Evolutionary conservation across 2,113 vertebrate genomes (phyloP).

Genomic region (Petroica traversi): DNA sequence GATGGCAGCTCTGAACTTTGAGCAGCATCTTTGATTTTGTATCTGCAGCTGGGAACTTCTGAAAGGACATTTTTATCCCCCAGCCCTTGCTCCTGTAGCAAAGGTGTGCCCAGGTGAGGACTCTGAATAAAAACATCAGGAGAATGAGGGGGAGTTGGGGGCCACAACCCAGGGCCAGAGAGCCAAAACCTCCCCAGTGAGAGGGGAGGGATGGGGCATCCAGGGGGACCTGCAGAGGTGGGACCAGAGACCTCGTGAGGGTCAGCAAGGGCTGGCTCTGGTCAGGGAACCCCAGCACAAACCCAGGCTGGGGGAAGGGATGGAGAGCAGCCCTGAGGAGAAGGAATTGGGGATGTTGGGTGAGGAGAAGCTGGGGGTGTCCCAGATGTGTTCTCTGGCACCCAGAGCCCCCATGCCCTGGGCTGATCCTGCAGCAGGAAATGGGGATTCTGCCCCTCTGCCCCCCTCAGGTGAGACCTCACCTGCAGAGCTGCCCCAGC

Average conservation of each 20-base stretch:
- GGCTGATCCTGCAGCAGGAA: too few species aligned
- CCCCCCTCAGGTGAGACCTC: too few species aligned
- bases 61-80: neutral
- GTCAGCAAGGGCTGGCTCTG: too few species aligned
- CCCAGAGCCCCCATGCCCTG: too few species aligned
- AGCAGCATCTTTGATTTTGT: neutral
- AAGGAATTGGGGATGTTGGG: accelerated
- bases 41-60: neutral
- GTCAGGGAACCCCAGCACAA: neutral
- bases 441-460: too few species aligned
- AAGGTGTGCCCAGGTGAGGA: neutral
- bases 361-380: accelerated
- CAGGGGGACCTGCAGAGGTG: neutral
- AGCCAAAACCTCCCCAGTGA: neutral
- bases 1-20: neutral
- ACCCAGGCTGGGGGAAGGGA: neutral
- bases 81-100: neutral
- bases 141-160: neutral
- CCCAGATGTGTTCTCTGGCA: neutral
- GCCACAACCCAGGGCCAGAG: neutral
- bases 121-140: neutral
- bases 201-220: neutral
- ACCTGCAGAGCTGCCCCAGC: too few species aligned
- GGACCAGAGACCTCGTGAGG: accelerated
- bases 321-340: neutral